A percentile compares a stretch with the other conserved stretches of the same genome.
Conservation (phyloP, 2,113 vertebrate species). For the Microtus oregoni region DNA sequence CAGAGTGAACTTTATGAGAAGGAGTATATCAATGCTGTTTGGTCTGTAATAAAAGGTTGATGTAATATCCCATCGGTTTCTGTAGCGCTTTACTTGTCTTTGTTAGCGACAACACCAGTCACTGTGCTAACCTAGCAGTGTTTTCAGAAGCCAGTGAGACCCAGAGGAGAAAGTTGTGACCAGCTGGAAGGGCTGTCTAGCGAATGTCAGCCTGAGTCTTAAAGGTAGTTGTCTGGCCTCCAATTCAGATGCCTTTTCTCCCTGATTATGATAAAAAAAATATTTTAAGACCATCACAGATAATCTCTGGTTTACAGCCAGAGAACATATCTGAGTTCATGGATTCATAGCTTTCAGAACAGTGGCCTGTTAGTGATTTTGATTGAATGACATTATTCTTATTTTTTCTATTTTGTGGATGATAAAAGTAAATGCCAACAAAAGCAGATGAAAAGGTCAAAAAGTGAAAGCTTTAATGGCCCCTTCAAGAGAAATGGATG, state of each 20-base stretch:
- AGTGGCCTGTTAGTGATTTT: not conserved
- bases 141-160: not conserved
- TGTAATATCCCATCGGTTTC: not conserved
- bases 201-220: not conserved
- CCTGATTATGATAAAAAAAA: too few relatives aligned
- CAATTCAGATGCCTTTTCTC: not conserved
- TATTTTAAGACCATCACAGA: not conserved
- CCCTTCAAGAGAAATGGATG: not conserved
- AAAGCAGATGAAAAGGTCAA: not conserved
- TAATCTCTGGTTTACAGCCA: not conserved
- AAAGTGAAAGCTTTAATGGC: not conserved
- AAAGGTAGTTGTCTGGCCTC: not conserved
- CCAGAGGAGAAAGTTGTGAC: not conserved
- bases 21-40: not conserved
- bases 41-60: constrained; percentile 26
- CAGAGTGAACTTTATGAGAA: not conserved
- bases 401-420: not conserved
- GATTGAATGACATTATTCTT: not conserved
- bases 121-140: not conserved
- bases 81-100: not conserved
- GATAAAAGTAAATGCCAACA: not conserved
- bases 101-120: not conserved
- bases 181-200: not conserved
- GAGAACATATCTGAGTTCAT: not conserved
- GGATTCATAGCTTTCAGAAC: not conserved